A percentile compares a stretch with the other conserved stretches of the same genome.
These are phyloP conservation scores for Circaetus gallicus DNA, from an alignment of 2,113 vertebrate species.

Conservation along the genomic window DNA sequence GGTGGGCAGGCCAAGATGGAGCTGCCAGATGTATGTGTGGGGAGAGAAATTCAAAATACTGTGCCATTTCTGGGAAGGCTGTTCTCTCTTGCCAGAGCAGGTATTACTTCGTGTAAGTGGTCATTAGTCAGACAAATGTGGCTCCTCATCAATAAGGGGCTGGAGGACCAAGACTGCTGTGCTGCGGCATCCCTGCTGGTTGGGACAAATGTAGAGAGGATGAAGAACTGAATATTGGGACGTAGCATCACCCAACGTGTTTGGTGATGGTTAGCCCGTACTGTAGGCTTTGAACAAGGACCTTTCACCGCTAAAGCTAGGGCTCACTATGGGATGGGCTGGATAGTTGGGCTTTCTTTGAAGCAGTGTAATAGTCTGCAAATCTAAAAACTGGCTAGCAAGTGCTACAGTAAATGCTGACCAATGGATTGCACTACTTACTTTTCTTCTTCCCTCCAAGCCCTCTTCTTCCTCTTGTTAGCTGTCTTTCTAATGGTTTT, in stretches of 20 bases:
- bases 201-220: neutral
- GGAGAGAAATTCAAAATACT: neutral
- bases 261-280: neutral
- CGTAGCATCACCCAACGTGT: fast-evolving
- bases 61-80: neutral
- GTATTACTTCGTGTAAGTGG: neutral
- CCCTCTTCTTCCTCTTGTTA: neutral
- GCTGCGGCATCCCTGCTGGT: neutral
- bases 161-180: neutral
- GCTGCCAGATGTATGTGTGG: neutral
- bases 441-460: neutral
- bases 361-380: neutral
- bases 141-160: neutral
- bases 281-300: neutral
- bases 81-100: neutral
- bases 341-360: neutral
- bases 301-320: neutral
- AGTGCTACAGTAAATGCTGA: neutral
- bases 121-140: neutral
- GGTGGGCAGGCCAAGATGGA: neutral
- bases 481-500: neutral
- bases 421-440: neutral
- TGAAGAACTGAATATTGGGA: neutral
- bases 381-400: neutral
- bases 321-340: neutral